Conservation (phyloP, 2,797 vertebrate species). For the Prionace glauca region DNA sequence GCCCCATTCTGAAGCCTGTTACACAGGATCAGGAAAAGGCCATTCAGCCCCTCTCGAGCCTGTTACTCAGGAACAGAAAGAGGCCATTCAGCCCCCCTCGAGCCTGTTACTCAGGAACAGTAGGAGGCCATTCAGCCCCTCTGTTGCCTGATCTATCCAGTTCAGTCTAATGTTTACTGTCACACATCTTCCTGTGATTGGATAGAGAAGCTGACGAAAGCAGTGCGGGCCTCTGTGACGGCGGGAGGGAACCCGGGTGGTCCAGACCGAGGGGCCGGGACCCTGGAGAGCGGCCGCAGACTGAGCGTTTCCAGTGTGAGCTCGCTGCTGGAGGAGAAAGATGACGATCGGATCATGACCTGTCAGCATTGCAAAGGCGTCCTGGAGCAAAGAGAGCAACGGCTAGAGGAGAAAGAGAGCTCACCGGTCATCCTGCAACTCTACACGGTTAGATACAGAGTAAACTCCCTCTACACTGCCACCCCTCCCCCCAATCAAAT, state of each 20-base stretch:
- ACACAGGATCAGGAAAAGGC: no score
- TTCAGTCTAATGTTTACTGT: not conserved
- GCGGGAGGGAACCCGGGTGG: conserved; percentile 62
- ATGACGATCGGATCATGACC: conserved; percentile 88
- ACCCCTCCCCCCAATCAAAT: no score
- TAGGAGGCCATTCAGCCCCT: no score
- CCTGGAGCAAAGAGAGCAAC: conserved; percentile 79
- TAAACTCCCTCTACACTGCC: conserved; percentile 65
- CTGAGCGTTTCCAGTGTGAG: conserved; percentile 85
- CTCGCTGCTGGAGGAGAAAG: conserved; percentile 89
- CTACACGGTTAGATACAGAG: conserved; percentile 58
- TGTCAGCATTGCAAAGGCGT: conserved; percentile 88
- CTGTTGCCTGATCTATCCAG: no score
- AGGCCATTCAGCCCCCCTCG: no score
- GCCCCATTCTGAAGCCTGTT: no score
- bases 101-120: no score
- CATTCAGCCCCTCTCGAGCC: no score
- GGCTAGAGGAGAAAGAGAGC: conserved; percentile 84
- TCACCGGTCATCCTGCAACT: conserved; percentile 80
- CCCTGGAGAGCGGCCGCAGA: conserved; percentile 73
- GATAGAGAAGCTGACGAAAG: conserved; percentile 81
- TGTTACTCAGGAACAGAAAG: no score
- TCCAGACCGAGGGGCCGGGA: conserved; percentile 59
- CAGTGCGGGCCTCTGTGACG: conserved; percentile 75
- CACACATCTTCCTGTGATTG: conserved; percentile 2